Evolutionary conservation across 2,113 vertebrate genomes (phyloP).

Genomic region (Pomatorhinus ruficollis): DNA sequence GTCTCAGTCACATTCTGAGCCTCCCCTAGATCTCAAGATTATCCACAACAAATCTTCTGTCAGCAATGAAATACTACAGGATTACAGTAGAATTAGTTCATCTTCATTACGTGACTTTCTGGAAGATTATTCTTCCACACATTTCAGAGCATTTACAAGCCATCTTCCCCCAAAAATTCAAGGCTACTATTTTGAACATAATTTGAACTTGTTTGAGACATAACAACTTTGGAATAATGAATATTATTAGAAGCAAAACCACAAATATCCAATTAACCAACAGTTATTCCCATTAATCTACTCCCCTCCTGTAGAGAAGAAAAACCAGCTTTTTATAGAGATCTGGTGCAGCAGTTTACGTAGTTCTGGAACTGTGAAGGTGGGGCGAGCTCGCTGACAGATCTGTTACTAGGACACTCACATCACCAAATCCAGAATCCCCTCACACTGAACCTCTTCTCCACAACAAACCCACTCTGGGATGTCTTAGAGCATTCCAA

Average conservation of each 20-base stretch:
- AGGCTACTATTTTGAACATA: background rate
- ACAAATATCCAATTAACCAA: background rate
- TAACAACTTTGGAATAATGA: background rate
- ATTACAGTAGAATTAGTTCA: background rate
- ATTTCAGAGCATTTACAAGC: background rate
- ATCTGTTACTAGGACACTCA: background rate
- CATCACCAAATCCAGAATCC: background rate
- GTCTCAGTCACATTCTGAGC: background rate
- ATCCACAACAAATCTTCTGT: background rate
- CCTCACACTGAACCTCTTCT: background rate
- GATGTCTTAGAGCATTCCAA: background rate
- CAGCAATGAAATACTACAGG: background rate
- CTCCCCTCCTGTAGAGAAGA: background rate
- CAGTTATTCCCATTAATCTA: background rate
- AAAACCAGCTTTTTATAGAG: background rate
- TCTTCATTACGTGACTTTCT: background rate
- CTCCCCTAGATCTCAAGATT: background rate
- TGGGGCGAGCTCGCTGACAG: accelerated
- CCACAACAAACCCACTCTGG: background rate
- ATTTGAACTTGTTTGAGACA: background rate
- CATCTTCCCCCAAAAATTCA: background rate
- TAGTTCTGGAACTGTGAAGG: background rate
- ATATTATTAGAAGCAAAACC: background rate
- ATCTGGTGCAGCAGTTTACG: background rate
- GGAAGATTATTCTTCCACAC: background rate